These are phyloP conservation scores for Stictonetta naevosa DNA, from an alignment of 2,113 vertebrate species.

Conservation along the genomic window DNA sequence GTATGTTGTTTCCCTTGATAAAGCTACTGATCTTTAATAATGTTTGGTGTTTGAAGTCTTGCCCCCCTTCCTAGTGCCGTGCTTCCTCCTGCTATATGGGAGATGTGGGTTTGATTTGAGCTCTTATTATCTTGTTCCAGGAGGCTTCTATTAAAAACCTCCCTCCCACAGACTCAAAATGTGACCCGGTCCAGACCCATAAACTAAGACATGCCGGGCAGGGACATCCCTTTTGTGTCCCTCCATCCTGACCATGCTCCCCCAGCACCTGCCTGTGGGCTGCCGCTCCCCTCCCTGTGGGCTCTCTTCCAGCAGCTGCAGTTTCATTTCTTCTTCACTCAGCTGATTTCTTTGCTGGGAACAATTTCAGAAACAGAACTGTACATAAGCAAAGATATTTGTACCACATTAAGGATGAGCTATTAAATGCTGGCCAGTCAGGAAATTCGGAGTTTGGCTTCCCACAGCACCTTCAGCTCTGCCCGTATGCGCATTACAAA, in stretches of 20 bases:
- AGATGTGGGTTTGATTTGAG: constrained; percentile 49
- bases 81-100: neutral
- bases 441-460: constrained; percentile 48
- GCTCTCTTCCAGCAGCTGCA: neutral
- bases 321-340: constrained; percentile 2
- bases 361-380: constrained; percentile 5
- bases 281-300: neutral
- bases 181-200: neutral
- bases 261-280: neutral
- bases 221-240: neutral
- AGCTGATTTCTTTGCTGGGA: neutral
- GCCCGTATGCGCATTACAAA: neutral
- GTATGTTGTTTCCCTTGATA: neutral
- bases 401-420: neutral
- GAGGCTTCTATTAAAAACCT: neutral
- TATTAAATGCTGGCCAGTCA: neutral
- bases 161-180: neutral
- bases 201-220: neutral
- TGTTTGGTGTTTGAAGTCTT: constrained; percentile 18
- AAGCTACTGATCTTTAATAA: constrained; percentile 23
- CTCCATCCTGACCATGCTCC: neutral
- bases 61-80: neutral
- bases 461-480: constrained; percentile 50
- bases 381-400: neutral
- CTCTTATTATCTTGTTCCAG: constrained; percentile 32